Evolutionary conservation across 2,113 vertebrate species (phyloP).

Genomic region (Tor tambroides): DNA sequence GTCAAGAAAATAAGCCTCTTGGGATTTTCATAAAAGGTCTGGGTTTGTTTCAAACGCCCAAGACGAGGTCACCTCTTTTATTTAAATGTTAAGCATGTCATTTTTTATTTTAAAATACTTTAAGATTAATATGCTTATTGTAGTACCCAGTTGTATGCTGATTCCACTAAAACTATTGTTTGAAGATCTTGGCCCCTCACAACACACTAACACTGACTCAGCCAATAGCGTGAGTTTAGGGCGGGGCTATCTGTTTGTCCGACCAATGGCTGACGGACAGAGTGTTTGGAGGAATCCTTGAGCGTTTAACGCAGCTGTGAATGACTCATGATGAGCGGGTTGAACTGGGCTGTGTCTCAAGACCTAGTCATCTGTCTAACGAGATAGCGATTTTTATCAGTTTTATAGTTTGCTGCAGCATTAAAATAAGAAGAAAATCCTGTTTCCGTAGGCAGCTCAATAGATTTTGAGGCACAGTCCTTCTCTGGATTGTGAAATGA

Average conservation of each 20-base stretch:
- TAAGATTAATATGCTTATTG: neutral
- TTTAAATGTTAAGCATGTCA: neutral
- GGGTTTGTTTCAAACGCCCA: neutral
- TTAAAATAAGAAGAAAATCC: neutral
- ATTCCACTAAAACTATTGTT: neutral
- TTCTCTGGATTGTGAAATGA: constrained; percentile 33
- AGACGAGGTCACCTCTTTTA: neutral
- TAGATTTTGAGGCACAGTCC: neutral
- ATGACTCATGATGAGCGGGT: neutral
- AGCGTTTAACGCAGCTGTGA: neutral
- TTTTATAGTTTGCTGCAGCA: neutral
- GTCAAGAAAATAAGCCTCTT: neutral
- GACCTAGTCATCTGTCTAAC: neutral
- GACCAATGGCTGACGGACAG: neutral
- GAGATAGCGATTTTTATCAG: neutral
- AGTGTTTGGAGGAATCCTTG: neutral
- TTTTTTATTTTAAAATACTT: neutral
- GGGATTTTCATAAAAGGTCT: neutral
- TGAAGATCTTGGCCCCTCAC: neutral
- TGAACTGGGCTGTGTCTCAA: neutral
- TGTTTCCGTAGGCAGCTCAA: neutral
- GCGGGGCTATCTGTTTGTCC: neutral
- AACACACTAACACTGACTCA: neutral
- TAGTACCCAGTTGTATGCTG: neutral
- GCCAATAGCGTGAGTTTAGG: neutral